Percentiles rank a stretch among this genome's conserved stretches.
Evolutionary conservation across 2,797 vertebrate genomes (phyloP).

Genomic region (Anabas testudineus): DNA sequence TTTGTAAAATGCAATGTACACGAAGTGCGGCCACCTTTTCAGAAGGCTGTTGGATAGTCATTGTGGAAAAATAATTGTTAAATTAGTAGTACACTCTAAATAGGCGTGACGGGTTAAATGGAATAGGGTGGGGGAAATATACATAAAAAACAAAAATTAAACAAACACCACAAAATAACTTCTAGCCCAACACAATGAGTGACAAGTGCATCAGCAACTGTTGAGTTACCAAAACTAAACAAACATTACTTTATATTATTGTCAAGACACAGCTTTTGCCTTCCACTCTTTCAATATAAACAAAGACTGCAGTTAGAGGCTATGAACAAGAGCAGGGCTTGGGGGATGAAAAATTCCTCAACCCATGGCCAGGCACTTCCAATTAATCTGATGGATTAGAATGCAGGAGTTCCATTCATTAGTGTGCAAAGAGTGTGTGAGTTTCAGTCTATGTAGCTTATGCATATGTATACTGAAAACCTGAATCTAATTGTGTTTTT

Average conservation of each 20-base stretch:
- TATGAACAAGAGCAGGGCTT: slow-evolving; percentile 45
- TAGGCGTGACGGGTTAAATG: slow-evolving; percentile 4
- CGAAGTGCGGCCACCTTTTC: not conserved
- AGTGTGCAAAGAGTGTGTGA: slow-evolving; percentile 52
- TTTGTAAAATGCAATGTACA: not conserved
- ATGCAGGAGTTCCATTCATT: slow-evolving; percentile 73
- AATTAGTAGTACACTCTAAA: slow-evolving; percentile 7
- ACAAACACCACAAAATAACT: not conserved
- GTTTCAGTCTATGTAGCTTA: slow-evolving; percentile 38
- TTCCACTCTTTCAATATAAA: slow-evolving; percentile 56
- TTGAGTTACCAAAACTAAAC: slow-evolving; percentile 20
- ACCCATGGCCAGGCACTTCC: slow-evolving; percentile 72
- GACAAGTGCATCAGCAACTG: not conserved
- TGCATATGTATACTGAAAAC: slow-evolving; percentile 38
- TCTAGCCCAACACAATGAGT: not conserved
- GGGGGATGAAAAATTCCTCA: slow-evolving; percentile 74
- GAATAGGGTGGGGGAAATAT: not conserved
- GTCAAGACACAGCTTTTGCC: slow-evolving; percentile 10
- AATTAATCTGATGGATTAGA: slow-evolving; percentile 86
- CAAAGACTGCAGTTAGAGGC: slow-evolving; percentile 57
- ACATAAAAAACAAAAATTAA: not conserved
- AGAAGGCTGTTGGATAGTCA: not conserved
- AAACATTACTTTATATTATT: slow-evolving; percentile 6
- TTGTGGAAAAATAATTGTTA: slow-evolving; percentile 9
- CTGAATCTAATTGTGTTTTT: slow-evolving; percentile 43